Conservation (phyloP, 1,140 invertebrate species). For the Calephelis virginiensis region DNA sequence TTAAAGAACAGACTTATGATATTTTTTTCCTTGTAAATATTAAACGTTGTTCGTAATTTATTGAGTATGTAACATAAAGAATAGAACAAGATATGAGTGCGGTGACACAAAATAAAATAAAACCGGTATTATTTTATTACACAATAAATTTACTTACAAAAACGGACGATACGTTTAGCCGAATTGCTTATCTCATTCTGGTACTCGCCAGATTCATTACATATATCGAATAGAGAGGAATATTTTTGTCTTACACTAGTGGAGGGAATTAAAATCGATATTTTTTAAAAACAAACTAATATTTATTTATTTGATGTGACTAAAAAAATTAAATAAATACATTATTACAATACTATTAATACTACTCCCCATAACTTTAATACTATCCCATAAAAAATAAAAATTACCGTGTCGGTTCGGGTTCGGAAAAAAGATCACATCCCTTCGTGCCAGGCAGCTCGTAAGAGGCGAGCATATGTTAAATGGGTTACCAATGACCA, state of each 20-base stretch:
- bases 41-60: conserved; percentile 8
- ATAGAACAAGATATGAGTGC: conserved; percentile 42
- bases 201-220: conserved; percentile 72
- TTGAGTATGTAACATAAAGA: conserved; percentile 36
- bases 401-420: too few species aligned
- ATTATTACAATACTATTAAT: background rate
- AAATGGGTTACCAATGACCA: too few species aligned
- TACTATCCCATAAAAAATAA: too few species aligned
- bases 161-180: conserved; percentile 62
- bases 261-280: conserved; percentile 42
- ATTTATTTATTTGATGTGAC: too few species aligned
- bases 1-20: background rate
- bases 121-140: conserved; percentile 58
- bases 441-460: too few species aligned
- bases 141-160: conserved; percentile 48
- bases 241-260: conserved; percentile 62
- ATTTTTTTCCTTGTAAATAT: conserved; percentile 4
- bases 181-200: conserved; percentile 64
- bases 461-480: too few species aligned
- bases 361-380: too few species aligned
- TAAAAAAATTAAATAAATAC: too few species aligned
- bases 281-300: conserved; percentile 2
- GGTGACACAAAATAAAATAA: conserved; percentile 49
- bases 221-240: conserved; percentile 69
- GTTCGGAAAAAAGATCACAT: too few species aligned